Percentiles rank a stretch among this genome's conserved stretches.
Evolutionary conservation across 2,113 vertebrate species (phyloP).

Genomic region (Nerophis ophidion): DNA sequence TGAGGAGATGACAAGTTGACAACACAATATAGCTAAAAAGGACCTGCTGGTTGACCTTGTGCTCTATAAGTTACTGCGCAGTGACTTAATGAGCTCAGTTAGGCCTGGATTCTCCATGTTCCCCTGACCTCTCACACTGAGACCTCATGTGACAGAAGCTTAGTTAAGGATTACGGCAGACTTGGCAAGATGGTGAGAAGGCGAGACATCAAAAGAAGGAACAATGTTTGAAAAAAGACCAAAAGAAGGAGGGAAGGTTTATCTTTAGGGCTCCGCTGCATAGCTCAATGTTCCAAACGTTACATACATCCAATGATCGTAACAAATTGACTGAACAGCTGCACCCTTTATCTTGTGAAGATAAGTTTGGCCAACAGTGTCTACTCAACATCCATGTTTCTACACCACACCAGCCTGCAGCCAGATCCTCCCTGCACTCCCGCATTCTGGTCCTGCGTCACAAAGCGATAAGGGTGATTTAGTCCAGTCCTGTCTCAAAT

Average conservation of each 20-base stretch:
- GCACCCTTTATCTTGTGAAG: too few relatives aligned
- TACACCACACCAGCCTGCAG: not conserved
- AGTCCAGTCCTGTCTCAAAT: conserved; percentile 23
- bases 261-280: conserved; percentile 1
- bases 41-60: not conserved
- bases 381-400: too few relatives aligned
- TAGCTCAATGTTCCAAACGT: too few relatives aligned
- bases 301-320: too few relatives aligned
- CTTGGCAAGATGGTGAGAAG: conserved; percentile 19
- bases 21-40: not conserved
- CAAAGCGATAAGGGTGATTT: conserved; percentile 36
- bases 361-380: too few relatives aligned
- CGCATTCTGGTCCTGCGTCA: conserved; percentile 11
- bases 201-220: not conserved
- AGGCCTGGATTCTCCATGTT: conserved; percentile 36
- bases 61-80: conserved; percentile 19
- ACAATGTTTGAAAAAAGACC: not conserved
- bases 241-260: not conserved
- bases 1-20: conserved; percentile 10
- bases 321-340: too few relatives aligned
- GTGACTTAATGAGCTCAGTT: conserved; percentile 26
- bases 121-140: conserved; percentile 36
- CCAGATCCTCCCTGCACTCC: not conserved
- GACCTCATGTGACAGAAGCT: conserved; percentile 63
- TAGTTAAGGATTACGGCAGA: conserved; percentile 53